Evolutionary conservation across 2,888 invertebrate species (phyloP), one percentile per base, ranked within the genome.

Genomic region (Stenotaenia linearis): DNA sequence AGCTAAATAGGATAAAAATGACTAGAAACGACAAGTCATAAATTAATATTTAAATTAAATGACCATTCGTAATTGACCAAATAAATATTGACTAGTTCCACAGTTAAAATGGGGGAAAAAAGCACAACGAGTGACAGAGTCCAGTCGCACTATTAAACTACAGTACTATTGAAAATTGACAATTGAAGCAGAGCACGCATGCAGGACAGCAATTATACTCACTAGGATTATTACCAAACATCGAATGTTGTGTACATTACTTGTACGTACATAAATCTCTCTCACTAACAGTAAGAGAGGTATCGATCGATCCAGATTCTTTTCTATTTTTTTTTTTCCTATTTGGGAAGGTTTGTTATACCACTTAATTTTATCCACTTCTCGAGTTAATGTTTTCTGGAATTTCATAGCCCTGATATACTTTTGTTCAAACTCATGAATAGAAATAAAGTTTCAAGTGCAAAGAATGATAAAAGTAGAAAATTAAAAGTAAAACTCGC

Each of bases 201-300:
- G 75, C 75, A 75, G 75, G 75, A 75, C 75, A 75, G 75, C 75
- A 37, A 75, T 61, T 61, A 61, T 61, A 61, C 61, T 61, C 61
- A 77, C 77, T 77, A 77, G 35, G 77, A 40, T 77, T 37, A 75
- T 50, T 78, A 25, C 23, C 50, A 10, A 79, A 79, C 79, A 79
- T 25, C 37, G 32, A 77, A 77, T 50, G 21, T n/a, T 80, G 76
- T 80, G 80, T 80, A 80, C 80, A 79, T 79, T 76, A 78, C 76
- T 80, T 78, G 78, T 79, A 80, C 80, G 78, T 78, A 79, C 80
- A 78, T 78, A 56, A 80, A 80, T 80, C 76, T 80, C 79, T 79
- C 78, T 35, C 56, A 69, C 77, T 40, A 80, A 69, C 45, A 77
- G 78, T 45, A 40, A 78, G 75, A 80, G 78, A 80, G 75, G 69